These are phyloP conservation scores for Anguilla rostrata DNA, from an alignment of 2,113 vertebrate species.

Conservation along the genomic window DNA sequence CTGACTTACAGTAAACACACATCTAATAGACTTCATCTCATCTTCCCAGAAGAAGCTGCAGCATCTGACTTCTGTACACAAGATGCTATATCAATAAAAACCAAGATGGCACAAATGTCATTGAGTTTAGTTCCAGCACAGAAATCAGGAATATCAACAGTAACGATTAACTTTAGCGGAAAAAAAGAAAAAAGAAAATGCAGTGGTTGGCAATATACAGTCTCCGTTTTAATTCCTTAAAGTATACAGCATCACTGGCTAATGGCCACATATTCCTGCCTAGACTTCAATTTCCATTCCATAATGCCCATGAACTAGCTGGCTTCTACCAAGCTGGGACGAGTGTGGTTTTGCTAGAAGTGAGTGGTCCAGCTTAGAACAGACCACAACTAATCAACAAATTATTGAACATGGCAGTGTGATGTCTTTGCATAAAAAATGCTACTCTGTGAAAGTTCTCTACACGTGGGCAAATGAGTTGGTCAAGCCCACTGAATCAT, in stretches of 20 bases:
- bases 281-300: background rate
- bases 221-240: background rate
- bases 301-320: conserved; percentile 17
- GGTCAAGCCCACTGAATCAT: too few species aligned
- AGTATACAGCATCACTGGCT: conserved; percentile 18
- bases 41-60: background rate
- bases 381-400: background rate
- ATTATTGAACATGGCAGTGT: too few species aligned
- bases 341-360: background rate
- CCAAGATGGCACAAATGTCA: background rate
- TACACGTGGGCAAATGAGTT: too few species aligned
- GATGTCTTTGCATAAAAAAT: too few species aligned
- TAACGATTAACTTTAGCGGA: background rate
- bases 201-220: background rate
- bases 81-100: background rate
- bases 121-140: background rate
- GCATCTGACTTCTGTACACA: background rate
- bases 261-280: conserved; percentile 3
- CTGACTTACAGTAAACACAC: background rate
- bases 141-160: background rate
- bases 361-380: background rate
- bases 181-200: background rate
- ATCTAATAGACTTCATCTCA: background rate
- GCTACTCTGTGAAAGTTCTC: too few species aligned
- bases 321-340: background rate